Percentiles rank a stretch among this genome's conserved stretches.
Evolutionary conservation across 2,797 vertebrate genomes (phyloP).

Genomic region (Lagocephalus sceleratus): DNA sequence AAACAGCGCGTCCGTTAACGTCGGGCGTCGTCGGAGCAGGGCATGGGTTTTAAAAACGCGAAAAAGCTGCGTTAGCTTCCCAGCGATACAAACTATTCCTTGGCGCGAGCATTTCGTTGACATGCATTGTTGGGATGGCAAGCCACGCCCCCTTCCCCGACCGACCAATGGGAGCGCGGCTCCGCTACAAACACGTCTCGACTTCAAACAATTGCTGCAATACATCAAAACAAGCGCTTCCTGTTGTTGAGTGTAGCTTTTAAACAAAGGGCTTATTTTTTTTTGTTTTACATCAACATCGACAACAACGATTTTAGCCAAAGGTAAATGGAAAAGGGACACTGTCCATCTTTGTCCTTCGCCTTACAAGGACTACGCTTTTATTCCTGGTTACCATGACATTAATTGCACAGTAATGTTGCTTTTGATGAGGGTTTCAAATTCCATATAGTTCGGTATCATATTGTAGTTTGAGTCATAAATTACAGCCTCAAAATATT

Average conservation of each 20-base stretch:
- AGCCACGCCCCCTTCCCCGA: slow-evolving; percentile 41
- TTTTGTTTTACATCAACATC: too few species aligned
- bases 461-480: too few species aligned
- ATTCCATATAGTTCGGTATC: too few species aligned
- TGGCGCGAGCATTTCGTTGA: slow-evolving; percentile 71
- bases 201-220: slow-evolving; percentile 12
- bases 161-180: slow-evolving; percentile 44
- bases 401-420: too few species aligned
- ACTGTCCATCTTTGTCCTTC: background rate
- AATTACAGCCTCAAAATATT: too few species aligned
- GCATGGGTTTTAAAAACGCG: slow-evolving; percentile 3
- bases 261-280: slow-evolving; percentile 13
- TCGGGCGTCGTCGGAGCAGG: slow-evolving; percentile 3
- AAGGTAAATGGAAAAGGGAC: background rate
- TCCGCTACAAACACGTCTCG: slow-evolving; percentile 27
- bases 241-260: slow-evolving; percentile 17
- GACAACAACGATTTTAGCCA: background rate
- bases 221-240: slow-evolving; percentile 52
- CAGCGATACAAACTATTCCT: slow-evolving; percentile 70
- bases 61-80: slow-evolving; percentile 18
- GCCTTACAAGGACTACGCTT: too few species aligned
- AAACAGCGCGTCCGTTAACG: background rate
- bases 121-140: slow-evolving; percentile 66
- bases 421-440: too few species aligned
- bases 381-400: too few species aligned